These are phyloP conservation scores for Tenualosa ilisha DNA, from an alignment of 2,797 vertebrate species.

Conservation along the genomic window DNA sequence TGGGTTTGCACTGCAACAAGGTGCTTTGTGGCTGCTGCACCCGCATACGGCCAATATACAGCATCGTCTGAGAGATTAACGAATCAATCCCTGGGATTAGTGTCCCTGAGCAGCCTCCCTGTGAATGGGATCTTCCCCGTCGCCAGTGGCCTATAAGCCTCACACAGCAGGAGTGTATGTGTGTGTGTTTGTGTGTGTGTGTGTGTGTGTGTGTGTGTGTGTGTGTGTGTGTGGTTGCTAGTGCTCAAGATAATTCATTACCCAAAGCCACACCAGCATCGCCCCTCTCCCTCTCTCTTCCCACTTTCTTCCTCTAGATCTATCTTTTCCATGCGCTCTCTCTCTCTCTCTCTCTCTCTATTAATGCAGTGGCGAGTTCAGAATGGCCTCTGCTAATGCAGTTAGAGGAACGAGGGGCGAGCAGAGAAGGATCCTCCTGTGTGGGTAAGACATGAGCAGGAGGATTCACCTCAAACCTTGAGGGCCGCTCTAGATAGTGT, in stretches of 20 bases:
- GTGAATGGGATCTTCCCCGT: slow-evolving; percentile 1
- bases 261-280: neutral
- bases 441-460: neutral
- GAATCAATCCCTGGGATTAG: slow-evolving; percentile 18
- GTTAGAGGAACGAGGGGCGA: neutral
- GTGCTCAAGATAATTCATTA: slow-evolving; percentile 3
- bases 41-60: slow-evolving; percentile 25
- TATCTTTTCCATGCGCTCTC: neutral
- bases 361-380: neutral
- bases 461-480: neutral
- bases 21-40: neutral
- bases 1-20: neutral
- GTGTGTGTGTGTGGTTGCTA: neutral
- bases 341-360: neutral
- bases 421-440: neutral
- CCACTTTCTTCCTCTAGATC: neutral
- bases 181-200: neutral
- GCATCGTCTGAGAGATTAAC: slow-evolving; percentile 32
- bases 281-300: neutral
- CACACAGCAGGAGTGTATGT: slow-evolving; percentile 23
- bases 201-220: neutral
- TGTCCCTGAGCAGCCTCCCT: neutral
- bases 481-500: neutral
- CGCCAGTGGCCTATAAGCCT: slow-evolving; percentile 39
- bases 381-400: neutral